Evolutionary conservation across 2,113 vertebrate species (phyloP), one percentile per base, ranked within the genome.

Genomic region (Chionodraco myersi): DNA sequence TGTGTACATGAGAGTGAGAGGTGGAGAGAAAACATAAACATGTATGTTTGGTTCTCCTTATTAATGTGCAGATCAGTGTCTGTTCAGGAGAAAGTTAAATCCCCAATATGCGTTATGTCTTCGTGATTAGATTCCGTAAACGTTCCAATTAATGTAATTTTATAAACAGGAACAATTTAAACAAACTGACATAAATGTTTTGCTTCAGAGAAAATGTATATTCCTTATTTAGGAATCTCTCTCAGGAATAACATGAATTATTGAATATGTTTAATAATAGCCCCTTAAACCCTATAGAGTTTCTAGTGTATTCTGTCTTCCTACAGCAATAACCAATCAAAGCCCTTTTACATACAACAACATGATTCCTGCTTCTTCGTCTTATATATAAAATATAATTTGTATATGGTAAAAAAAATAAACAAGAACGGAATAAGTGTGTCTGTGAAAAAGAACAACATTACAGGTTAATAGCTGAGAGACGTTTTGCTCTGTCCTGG

Each of bases 381-480:
- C 36, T 41, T 63, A 86, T 56, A 61, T 54, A 63, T 48, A 57
- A 54, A 65, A 47, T 21, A 74, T 54, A 60, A 82, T 86, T 73
- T 66, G 47, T 10, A 69, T 74, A 34, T 52, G 18, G 58, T 75
- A 72, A 68, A 58, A 61, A 91, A 41, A 83, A 89, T 86, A 92
- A 91, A 92, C 85, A 91, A 74, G 79, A 91, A 74, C 76, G 65
- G 48, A 72, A 62, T 10, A 77, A 69, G 75, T 72, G 75, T 71
- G 75, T 78, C 63, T 75, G 63, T 60, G 83, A 75, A 83, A 60
- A 78, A 68, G 73, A 89, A 81, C n/a, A 48, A 85, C 86, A 87
- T 87, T 86, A 80, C 80, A 83, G 83, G 89, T 91, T 91, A 89
- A 91, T 86, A 78, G 80, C 76, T 79, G 77, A 54, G 71, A 72